Evolutionary conservation across 2,797 vertebrate genomes (phyloP).

Genomic region (Megaceryle alcyon): DNA sequence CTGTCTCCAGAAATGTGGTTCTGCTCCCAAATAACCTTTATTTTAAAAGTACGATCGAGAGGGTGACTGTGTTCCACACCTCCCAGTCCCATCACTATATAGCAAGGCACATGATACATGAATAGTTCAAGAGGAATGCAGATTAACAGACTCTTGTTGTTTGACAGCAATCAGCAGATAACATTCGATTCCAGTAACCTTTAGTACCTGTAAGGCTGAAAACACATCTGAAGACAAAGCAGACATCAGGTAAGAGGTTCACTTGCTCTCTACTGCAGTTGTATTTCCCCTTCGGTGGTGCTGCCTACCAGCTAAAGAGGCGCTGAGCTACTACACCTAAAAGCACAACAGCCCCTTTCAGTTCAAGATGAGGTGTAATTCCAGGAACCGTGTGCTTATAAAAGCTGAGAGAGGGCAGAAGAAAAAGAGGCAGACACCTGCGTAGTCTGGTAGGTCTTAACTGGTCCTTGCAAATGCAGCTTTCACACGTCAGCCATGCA

Average conservation of each 20-base stretch:
- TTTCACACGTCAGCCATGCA: background rate
- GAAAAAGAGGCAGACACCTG: background rate
- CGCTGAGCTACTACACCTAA: background rate
- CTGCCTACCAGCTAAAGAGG: background rate
- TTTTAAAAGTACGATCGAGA: background rate
- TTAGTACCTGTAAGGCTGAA: background rate
- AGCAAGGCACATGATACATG: background rate
- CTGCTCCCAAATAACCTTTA: slow-evolving; percentile 40
- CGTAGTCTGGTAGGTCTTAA: background rate
- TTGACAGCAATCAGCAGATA: background rate
- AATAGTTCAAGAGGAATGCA: background rate
- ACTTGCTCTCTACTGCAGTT: background rate
- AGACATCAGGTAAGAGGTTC: background rate
- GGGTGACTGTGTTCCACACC: background rate
- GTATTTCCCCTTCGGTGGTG: background rate
- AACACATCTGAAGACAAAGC: background rate
- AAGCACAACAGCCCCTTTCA: background rate
- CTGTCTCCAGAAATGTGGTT: slow-evolving; percentile 33
- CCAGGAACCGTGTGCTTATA: background rate
- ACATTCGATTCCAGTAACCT: background rate
- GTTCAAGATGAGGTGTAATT: background rate
- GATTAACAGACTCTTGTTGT: background rate
- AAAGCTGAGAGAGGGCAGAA: background rate
- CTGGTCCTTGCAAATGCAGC: background rate
- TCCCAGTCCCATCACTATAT: background rate